Conservation (phyloP, 2,888 invertebrate species). For the Ceramica pisi region DNA sequence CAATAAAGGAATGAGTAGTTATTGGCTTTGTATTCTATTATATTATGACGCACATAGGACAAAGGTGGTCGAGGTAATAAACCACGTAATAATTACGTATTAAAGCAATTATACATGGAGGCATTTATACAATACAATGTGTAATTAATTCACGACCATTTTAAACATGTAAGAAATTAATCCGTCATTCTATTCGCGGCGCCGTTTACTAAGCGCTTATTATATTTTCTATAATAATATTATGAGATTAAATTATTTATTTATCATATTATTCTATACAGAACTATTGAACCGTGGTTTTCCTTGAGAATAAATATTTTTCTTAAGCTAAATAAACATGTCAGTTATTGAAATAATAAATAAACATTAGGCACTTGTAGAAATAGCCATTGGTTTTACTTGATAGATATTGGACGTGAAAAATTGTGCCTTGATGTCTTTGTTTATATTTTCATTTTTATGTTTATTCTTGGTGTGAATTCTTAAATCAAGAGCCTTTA, state of each 20-base stretch:
- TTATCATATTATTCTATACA: not conserved
- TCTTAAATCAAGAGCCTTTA: not conserved
- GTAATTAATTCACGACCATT: slow-evolving; percentile 17
- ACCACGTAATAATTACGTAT: slow-evolving; percentile 3
- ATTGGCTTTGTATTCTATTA: not conserved
- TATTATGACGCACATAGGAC: not conserved
- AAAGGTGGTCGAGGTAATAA: slow-evolving; percentile 3
- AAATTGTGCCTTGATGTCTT: not conserved
- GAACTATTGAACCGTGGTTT: not conserved
- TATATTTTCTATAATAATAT: slow-evolving; percentile 26
- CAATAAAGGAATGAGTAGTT: not conserved
- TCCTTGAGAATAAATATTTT: slow-evolving; percentile 26
- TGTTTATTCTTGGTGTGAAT: not conserved
- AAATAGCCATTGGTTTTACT: not conserved
- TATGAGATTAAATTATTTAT: slow-evolving; percentile 11
- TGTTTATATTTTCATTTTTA: not conserved
- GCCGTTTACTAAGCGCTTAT: slow-evolving; percentile 27
- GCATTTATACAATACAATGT: slow-evolving; percentile 27
- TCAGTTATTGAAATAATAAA: slow-evolving; percentile 4
- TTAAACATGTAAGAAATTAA: slow-evolving; percentile 16
- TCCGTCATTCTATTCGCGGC: slow-evolving; percentile 12
- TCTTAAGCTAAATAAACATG: slow-evolving; percentile 8
- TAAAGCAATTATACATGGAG: slow-evolving; percentile 14
- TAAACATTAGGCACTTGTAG: not conserved
- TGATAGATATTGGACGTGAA: not conserved